Evolutionary conservation across 2,888 invertebrate genomes (phyloP).

Genomic region (Drosophila siamana): DNA sequence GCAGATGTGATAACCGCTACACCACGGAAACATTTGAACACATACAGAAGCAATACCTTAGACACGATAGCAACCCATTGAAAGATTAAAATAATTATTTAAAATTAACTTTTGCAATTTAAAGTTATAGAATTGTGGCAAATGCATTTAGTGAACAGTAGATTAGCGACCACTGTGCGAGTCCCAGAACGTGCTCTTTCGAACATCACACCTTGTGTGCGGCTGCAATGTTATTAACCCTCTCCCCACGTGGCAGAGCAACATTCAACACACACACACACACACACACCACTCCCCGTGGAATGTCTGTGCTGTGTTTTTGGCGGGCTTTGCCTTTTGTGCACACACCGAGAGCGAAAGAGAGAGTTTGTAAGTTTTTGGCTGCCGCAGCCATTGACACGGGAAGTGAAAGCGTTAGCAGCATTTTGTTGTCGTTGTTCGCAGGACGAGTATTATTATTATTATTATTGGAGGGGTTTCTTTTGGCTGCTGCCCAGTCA

Average conservation of each 20-base stretch:
- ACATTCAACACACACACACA: not conserved
- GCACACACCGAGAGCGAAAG: conserved; percentile 2
- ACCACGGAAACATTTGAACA: conserved; percentile 82
- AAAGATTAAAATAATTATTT: conserved; percentile 13
- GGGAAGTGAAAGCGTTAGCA: conserved; percentile 77
- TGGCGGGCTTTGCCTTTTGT: conserved; percentile 64
- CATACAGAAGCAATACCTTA: not conserved
- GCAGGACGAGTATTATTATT: conserved; percentile 27
- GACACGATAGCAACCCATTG: not conserved
- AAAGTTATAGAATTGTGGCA: not conserved
- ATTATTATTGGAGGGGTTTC: conserved; percentile 48
- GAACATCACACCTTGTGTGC: conserved; percentile 31
- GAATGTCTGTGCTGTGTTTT: conserved; percentile 52
- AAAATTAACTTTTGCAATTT: conserved; percentile 1
- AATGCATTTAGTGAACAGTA: not conserved
- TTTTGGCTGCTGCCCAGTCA: conserved; percentile 67
- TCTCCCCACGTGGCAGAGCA: no score
- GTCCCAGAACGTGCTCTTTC: conserved; percentile 28
- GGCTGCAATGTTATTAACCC: conserved; percentile 13
- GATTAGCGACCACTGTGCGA: conserved; percentile 41
- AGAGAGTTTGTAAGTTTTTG: conserved; percentile 23
- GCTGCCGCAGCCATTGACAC: conserved; percentile 77
- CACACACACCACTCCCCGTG: no score
- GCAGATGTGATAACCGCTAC: conserved; percentile 86
- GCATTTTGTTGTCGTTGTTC: conserved; percentile 41